These are phyloP conservation scores for Chloroceryle inda DNA, from an alignment of 2,797 vertebrate genomes.

Conservation along the genomic window DNA sequence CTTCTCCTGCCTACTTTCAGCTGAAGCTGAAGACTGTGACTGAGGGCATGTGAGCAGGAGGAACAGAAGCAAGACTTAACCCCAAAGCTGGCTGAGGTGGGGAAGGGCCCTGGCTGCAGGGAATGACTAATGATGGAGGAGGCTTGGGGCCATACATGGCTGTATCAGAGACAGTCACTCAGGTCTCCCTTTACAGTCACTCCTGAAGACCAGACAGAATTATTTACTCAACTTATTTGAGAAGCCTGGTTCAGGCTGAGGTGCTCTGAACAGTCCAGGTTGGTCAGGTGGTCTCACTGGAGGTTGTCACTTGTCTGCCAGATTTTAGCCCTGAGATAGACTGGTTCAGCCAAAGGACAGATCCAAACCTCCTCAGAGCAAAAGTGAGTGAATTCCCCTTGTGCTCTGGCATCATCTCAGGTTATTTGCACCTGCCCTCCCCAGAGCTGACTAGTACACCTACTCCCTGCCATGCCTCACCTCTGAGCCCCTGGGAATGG, in stretches of 20 bases:
- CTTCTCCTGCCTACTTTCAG: neutral
- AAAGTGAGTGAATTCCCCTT: neutral
- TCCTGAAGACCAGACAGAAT: neutral
- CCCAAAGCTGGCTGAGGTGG: neutral
- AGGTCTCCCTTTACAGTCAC: neutral
- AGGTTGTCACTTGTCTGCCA: neutral
- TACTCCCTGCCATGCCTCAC: neutral
- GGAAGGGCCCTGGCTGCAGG: neutral
- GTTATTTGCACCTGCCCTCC: neutral
- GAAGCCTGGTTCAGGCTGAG: neutral
- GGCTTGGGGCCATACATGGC: fast-evolving
- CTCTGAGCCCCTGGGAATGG: neutral
- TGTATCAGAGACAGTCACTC: neutral
- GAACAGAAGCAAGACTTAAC: neutral
- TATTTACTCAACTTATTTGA: neutral
- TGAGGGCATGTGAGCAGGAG: neutral
- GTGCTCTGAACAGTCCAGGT: neutral
- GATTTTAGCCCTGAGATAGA: neutral
- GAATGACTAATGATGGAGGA: neutral
- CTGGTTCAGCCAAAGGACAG: neutral
- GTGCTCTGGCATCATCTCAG: neutral
- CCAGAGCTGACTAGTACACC: neutral
- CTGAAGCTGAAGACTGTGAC: neutral
- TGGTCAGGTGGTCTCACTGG: neutral
- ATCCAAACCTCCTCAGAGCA: neutral